Base-by-base conservation (phyloP, 2,888 invertebrate genomes). In the Hemithea aestivaria region DNA sequence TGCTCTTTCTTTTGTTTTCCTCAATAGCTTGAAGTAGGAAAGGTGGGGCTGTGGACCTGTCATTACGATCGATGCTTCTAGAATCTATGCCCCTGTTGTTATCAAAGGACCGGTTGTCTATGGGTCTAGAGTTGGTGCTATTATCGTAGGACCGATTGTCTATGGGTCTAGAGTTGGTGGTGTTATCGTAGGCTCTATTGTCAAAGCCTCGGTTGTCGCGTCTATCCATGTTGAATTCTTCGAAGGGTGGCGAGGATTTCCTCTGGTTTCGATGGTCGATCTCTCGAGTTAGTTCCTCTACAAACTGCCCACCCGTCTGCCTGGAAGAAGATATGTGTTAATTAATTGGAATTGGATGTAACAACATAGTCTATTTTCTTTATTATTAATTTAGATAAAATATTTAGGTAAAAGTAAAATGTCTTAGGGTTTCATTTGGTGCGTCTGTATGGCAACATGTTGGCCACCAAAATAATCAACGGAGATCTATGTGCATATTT, bases 231-330 rank as follows among this genome's bases (percentile, higher is more conserved):
- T 38, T 20, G n/a, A 32, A 7, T 7, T 39, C 39, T 7, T 33
- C 30, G 34, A 35, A 27, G 25, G 36, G 10, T 4, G 22, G 16
- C 6, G 41, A 29, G 23, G 59, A 40, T 43, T 62, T 55, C 16
- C 72, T 65, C 47, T 73, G 67, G 49, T 77, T 73, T 2, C 74
- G 56, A 41, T 54, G 53, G 53, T 83, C 82, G 45, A 87, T 60
- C 57, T 84, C 82, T 1, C 71, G 63, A 0, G 74, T 58, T 35
- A 84, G 61, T 35, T 84, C 84, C 29, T 83, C 82, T 78, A 80
- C 76, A 62, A 82, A 76, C 73, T 80, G 74, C 82, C 84, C 83
- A 58, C 81, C 82, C 73, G 81, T 74, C 79, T 82, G 84, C 73
- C 84, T 82, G 73, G 65, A 81, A 53, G 49, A 81, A 73, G 53